Base-by-base conservation (phyloP, 2,888 invertebrate species). In the Flabesymbios commensalis region DNA sequence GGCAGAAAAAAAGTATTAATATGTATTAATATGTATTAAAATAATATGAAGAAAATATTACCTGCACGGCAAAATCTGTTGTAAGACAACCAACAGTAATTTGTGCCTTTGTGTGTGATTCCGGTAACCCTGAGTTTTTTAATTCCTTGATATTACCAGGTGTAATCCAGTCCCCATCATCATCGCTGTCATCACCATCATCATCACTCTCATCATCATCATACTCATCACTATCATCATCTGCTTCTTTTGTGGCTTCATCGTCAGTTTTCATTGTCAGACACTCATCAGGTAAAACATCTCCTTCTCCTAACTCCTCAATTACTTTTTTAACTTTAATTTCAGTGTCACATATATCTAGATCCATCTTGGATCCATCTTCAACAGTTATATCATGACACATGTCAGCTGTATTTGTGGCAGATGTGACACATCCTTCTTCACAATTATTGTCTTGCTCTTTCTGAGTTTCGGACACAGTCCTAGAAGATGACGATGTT, bases 21-120 rank as follows among this genome's bases (percentile, higher is more conserved):
- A 36, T n/a, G 10, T 36, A n/a, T 36, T n/a, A 10, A 36, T 14
- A 36, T 36, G 32, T 10, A 48, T 2, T 17, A 10, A n/a, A 51
- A 19, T 3, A 32, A 10, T 22, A 19, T 3, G 31, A 51, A 10
- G 22, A 10, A 10, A 10, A 17, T 43, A 64, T 57, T 70, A 87
- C 87, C 85, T 97, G 97, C 88, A 99, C 92, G 0, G 98, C 94
- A 86, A 94, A 99, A 84, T 99, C 99, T 57, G 93, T 93, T 7
- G 97, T 96, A 73, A 99, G 88, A 78, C 98, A 98, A 0, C 94
- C 97, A 29, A 98, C 95, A 68, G 85, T 42, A 5, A 78, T 77
- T 4, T 67, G 53, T 22, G 73, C 70, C 47, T 67, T 68, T 55
- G 72, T 72, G 33, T 56, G 33, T 33, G 64, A 68, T 1, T 52